phyloP scores from a whole-genome alignment of 2,797 vertebrate genomes.

The Linurgus olivaceus region DNA sequence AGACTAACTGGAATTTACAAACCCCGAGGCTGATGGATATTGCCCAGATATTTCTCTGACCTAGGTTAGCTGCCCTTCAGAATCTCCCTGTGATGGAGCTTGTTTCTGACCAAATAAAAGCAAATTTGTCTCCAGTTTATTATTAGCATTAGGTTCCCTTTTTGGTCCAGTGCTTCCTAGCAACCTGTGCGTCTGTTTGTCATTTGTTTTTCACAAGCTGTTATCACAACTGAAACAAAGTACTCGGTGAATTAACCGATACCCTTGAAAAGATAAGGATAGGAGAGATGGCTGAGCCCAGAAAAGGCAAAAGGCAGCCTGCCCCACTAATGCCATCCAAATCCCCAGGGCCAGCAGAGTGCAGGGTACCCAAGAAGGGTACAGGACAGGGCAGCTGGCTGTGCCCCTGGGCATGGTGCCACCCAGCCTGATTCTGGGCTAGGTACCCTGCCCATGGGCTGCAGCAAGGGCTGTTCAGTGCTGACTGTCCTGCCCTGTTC shows the following conservation, averaged over 20 bases:
- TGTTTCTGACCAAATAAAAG: constrained; percentile 23
- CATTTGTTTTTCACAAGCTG: constrained; percentile 62
- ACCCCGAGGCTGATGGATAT: not conserved
- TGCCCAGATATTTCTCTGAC: not conserved
- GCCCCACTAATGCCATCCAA: not conserved
- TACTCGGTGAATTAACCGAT: constrained; percentile 35
- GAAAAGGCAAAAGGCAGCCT: not conserved
- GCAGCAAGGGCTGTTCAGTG: not conserved
- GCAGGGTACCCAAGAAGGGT: not conserved
- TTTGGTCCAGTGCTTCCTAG: constrained; percentile 62
- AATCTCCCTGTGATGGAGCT: not conserved
- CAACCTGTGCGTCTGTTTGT: constrained; percentile 68
- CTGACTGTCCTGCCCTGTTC: not conserved
- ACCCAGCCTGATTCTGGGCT: not conserved
- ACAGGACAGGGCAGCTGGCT: fast-evolving
- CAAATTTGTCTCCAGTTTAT: constrained; percentile 59
- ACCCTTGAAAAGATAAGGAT: not conserved
- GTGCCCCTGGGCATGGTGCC: not conserved
- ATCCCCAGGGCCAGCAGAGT: not conserved
- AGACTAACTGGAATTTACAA: not conserved
- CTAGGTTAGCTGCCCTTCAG: not conserved
- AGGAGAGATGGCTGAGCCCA: not conserved
- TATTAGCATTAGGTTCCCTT: constrained; percentile 57
- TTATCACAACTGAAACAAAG: constrained; percentile 18
- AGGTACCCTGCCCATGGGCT: not conserved